Evolutionary conservation across 2,797 vertebrate species (phyloP), one percentile per base, ranked within the genome.

Genomic region (Xiphophorus birchmanni): DNA sequence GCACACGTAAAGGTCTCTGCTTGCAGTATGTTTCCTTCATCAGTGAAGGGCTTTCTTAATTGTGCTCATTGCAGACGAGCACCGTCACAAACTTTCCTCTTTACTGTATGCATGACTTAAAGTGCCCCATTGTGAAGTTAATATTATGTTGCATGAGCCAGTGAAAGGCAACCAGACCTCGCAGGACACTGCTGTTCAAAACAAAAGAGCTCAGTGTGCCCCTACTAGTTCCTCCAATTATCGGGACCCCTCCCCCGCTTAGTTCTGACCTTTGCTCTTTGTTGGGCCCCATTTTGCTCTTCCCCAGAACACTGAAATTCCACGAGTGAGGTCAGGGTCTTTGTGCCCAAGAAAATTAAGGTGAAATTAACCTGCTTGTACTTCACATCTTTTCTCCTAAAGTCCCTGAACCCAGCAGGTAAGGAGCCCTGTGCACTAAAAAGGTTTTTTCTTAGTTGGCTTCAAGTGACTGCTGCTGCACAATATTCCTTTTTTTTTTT

Each of bases 251-350:
- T 90, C 93, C 92, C 90, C 93, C 92, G 63, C 87, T 88, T 90
- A 93, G 95, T 95, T 93, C 94, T 93, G 93, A 95, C 94, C 95
- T 92, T 87, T 95, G 93, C 92, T 93, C 93, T 93, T 86, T 89
- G 91, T 93, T 90, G 92, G 89, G 89, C 90, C 90, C 86, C 91
- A 78, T 86, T 91, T 91, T 82, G 81, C 89, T 86, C 86, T 77
- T 29, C 78, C 90, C 90, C 79, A 75, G 6, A 91, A 88, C 85
- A 50, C 79, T 80, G 81, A 87, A 94, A 96, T 95, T 96, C 94
- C 94, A 82, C 80, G 91, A 93, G 93, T 96, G 93, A 93, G 93
- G 92, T 95, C 92, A 91, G 42, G 42, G 13, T 85, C 78, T 93
- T 95, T 95, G 91, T 95, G 87, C 79, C 85, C 2, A 56, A 78